Evolutionary conservation across 2,888 invertebrate genomes (phyloP).

Genomic region (Microplitis manilae): DNA sequence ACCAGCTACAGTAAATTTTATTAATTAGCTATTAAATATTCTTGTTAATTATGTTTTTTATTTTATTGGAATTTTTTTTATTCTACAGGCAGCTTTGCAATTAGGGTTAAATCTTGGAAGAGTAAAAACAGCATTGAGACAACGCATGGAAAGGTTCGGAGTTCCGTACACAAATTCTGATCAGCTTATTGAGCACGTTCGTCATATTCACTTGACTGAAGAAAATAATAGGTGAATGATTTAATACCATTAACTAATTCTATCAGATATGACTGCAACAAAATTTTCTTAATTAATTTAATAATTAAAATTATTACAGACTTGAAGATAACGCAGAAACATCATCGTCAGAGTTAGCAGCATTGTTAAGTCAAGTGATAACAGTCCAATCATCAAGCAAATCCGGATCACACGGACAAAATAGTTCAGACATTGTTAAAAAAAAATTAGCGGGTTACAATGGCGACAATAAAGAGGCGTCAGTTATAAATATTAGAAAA

Average conservation of each 20-base stretch:
- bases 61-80: conserved; percentile 25
- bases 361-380: conserved; percentile 57
- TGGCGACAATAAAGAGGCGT: conserved; percentile 29
- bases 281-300: not conserved
- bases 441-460: conserved; percentile 41
- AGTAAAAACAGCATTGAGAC: conserved; percentile 75
- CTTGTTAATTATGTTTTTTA: conserved; percentile 13
- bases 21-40: conserved; percentile 6
- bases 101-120: conserved; percentile 77
- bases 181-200: conserved; percentile 81
- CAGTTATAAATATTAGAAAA: conserved; percentile 31
- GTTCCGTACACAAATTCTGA: conserved; percentile 79
- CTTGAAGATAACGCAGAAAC: conserved; percentile 50
- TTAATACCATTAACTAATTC: no score
- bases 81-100: conserved; percentile 74
- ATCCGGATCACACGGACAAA: conserved; percentile 11
- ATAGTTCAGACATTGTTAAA: conserved; percentile 39
- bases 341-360: conserved; percentile 57
- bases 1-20: conserved; percentile 62
- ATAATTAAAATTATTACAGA: conserved; percentile 32
- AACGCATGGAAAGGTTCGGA: conserved; percentile 76
- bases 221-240: conserved; percentile 67
- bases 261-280: not conserved
- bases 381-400: conserved; percentile 49
- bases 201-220: conserved; percentile 79